Percentiles rank a stretch among this genome's conserved stretches.
Conservation (phyloP, 1,140 invertebrate species). For the Chironomus tepperi region DNA sequence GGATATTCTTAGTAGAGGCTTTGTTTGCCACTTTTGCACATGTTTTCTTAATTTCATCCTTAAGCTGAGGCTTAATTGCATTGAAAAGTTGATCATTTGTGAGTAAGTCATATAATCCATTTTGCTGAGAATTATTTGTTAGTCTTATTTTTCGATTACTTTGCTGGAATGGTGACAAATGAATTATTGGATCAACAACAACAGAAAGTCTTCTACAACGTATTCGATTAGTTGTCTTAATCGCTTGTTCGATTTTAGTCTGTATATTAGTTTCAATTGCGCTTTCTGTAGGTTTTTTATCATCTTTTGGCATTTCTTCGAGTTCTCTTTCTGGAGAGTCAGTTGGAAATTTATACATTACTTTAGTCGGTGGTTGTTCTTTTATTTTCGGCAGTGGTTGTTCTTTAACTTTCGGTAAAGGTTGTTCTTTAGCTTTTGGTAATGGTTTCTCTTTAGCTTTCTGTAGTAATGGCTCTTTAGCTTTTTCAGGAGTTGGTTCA, state of each 20-base stretch:
- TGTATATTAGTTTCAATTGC: neutral
- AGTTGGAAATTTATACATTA: too few species aligned
- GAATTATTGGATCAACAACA: constrained; percentile 1
- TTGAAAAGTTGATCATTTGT: neutral
- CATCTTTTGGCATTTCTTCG: neutral
- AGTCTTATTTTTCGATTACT: constrained; percentile 5
- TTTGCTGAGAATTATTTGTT: constrained; percentile 19
- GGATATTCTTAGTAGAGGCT: neutral
- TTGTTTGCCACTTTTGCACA: neutral
- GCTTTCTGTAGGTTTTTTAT: neutral
- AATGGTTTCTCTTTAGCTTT: too few species aligned
- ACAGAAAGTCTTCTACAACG: neutral
- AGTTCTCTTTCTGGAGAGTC: too few species aligned
- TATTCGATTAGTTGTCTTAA: constrained; percentile 15
- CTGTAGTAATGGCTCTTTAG: too few species aligned
- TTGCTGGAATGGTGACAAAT: neutral
- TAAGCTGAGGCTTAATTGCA: neutral
- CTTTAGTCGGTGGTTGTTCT: too few species aligned
- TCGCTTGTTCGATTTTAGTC: neutral
- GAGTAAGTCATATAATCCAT: neutral
- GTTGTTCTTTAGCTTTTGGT: too few species aligned
- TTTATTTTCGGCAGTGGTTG: too few species aligned
- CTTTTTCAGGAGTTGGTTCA: too few species aligned
- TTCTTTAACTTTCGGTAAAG: too few species aligned
- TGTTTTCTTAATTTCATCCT: neutral